Evolutionary conservation across 1,140 invertebrate genomes (phyloP).

Genomic region (Telenomus remus): DNA sequence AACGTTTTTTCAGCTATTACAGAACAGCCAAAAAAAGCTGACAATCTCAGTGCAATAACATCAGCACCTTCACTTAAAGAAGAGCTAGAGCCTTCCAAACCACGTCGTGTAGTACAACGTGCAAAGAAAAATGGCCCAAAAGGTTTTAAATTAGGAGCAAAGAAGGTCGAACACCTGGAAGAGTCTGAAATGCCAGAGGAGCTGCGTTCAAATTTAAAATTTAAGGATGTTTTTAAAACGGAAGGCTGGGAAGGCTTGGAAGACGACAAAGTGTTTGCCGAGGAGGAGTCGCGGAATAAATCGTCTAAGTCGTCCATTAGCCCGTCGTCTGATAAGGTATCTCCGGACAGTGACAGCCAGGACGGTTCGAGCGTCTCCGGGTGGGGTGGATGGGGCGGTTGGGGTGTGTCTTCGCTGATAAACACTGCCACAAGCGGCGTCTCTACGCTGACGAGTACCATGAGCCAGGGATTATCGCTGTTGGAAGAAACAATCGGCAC

Average conservation of each 20-base stretch:
- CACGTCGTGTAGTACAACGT: conserved; percentile 5
- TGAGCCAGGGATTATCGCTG: conserved; percentile 85
- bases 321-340: conserved; percentile 55
- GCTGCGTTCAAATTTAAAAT: conserved; percentile 70
- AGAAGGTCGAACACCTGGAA: conserved; percentile 45
- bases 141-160: conserved; percentile 23
- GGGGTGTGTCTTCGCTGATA: conserved; percentile 82
- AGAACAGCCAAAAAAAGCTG: background rate
- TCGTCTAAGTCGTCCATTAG: conserved; percentile 56
- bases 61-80: background rate
- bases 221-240: conserved; percentile 70
- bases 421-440: conserved; percentile 84
- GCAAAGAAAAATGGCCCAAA: conserved; percentile 61
- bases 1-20: too few relatives aligned
- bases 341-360: conserved; percentile 27
- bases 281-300: conserved; percentile 58
- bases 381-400: conserved; percentile 81
- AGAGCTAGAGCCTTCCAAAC: too few relatives aligned
- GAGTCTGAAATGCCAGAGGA: conserved; percentile 68
- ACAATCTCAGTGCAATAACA: background rate
- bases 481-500: conserved; percentile 85
- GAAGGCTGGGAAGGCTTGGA: conserved; percentile 69
- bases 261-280: conserved; percentile 62
- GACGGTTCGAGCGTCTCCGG: conserved; percentile 29
- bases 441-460: conserved; percentile 84